These are phyloP conservation scores for Troilus luridus DNA, from an alignment of 2,888 invertebrate species.

Conservation along the genomic window DNA sequence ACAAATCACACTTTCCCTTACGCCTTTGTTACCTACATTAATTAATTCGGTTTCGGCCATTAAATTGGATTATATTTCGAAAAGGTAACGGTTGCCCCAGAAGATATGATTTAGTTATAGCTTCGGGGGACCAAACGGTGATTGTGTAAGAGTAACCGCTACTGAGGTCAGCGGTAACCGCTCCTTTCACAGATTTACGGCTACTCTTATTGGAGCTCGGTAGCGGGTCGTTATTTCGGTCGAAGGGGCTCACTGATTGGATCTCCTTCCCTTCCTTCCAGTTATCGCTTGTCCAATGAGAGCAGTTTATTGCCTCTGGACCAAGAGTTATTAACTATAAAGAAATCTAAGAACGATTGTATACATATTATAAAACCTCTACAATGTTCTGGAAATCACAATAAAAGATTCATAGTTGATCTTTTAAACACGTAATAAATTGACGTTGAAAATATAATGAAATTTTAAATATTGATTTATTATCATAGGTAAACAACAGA, in stretches of 20 bases:
- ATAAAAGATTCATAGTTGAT: too few species aligned
- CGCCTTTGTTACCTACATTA: slow-evolving; percentile 9
- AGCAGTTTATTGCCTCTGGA: neutral
- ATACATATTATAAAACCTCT: neutral
- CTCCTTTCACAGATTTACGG: slow-evolving; percentile 32
- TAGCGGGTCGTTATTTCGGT: slow-evolving; percentile 33
- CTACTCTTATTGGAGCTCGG: slow-evolving; percentile 18
- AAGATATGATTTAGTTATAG: slow-evolving; percentile 25
- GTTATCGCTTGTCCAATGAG: neutral
- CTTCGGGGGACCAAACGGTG: slow-evolving; percentile 2
- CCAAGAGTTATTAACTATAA: neutral
- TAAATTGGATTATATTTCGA: slow-evolving; percentile 46
- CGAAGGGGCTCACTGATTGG: slow-evolving; percentile 31
- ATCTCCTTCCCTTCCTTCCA: neutral
- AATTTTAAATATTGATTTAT: too few species aligned
- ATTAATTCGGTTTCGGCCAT: slow-evolving; percentile 26
- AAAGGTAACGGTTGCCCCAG: slow-evolving; percentile 37
- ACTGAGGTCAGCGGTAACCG: slow-evolving; percentile 37
- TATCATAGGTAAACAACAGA: too few species aligned
- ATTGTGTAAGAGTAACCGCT: slow-evolving; percentile 47
- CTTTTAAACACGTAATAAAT: too few species aligned
- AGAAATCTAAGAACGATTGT: neutral
- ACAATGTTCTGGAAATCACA: too few species aligned
- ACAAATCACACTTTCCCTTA: slow-evolving; percentile 48
- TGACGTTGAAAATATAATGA: too few species aligned